phyloP scores from a whole-genome alignment of 2,113 vertebrate species.

The Pseudonaja textilis region DNA sequence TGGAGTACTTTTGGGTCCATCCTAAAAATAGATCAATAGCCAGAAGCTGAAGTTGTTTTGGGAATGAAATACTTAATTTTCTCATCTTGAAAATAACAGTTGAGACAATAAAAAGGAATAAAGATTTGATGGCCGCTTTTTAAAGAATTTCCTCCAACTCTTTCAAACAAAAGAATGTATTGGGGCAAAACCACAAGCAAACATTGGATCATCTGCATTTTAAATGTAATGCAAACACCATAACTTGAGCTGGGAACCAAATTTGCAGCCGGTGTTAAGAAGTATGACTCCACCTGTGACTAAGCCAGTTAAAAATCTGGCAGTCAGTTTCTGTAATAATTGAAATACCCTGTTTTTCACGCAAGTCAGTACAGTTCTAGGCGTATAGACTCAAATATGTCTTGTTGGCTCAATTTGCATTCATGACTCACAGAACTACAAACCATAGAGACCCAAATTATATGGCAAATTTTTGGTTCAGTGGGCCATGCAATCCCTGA shows the following conservation, averaged over 20 bases:
- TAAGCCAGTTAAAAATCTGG: background rate
- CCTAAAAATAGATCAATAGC: background rate
- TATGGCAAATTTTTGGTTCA: background rate
- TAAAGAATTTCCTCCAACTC: background rate
- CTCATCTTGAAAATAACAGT: background rate
- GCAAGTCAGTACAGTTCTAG: background rate
- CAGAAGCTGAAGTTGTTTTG: background rate
- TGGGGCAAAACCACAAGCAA: background rate
- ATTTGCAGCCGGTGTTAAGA: background rate
- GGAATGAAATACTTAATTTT: background rate
- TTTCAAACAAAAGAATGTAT: background rate
- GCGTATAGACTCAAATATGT: background rate
- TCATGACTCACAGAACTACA: background rate
- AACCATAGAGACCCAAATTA: background rate
- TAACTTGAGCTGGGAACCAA: background rate
- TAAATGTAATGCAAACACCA: background rate
- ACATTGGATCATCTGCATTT: background rate
- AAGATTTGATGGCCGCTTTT: background rate
- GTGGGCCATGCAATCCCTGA: background rate
- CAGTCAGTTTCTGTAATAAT: background rate
- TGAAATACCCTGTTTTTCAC: background rate
- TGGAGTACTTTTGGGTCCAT: background rate
- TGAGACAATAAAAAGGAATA: background rate
- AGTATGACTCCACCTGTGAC: background rate
- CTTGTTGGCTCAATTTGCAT: background rate